Evolutionary conservation across 2,113 vertebrate species (phyloP).

Genomic region (Sinocyclocheilus rhinocerous): DNA sequence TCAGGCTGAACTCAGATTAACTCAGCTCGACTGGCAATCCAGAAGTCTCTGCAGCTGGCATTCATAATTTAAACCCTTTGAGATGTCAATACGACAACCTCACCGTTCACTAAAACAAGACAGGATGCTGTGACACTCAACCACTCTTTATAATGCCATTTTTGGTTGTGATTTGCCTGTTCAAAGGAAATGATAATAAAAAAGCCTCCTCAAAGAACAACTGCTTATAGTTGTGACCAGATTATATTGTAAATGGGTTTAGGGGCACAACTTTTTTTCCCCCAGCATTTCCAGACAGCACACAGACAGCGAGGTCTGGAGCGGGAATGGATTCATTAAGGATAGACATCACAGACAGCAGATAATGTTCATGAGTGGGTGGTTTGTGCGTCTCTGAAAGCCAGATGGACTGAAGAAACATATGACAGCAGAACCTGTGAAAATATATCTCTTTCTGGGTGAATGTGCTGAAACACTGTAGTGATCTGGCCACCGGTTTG

Average conservation of each 20-base stretch:
- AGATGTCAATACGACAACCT: constrained; percentile 25
- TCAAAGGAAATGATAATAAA: constrained; percentile 57
- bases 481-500: neutral
- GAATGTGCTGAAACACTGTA: neutral
- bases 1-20: neutral
- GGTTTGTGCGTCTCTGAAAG: constrained; percentile 40
- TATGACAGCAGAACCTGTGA: constrained; percentile 30
- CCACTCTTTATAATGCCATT: constrained; percentile 39
- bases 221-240: constrained; percentile 69
- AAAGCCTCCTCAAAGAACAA: constrained; percentile 52
- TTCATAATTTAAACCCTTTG: constrained; percentile 25
- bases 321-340: constrained; percentile 68
- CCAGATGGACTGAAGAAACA: constrained; percentile 50
- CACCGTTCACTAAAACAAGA: constrained; percentile 18
- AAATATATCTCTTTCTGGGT: constrained; percentile 44
- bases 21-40: neutral
- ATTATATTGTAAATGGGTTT: constrained; percentile 65
- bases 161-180: constrained; percentile 59
- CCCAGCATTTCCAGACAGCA: constrained; percentile 63
- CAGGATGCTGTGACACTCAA: neutral
- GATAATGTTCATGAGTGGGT: constrained; percentile 15
- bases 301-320: constrained; percentile 61
- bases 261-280: constrained; percentile 56
- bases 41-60: neutral
- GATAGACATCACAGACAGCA: constrained; percentile 63